Evolutionary conservation across 2,888 invertebrate species (phyloP), one percentile per base, ranked within the genome.

Genomic region (Drosophila fulvimacula): DNA sequence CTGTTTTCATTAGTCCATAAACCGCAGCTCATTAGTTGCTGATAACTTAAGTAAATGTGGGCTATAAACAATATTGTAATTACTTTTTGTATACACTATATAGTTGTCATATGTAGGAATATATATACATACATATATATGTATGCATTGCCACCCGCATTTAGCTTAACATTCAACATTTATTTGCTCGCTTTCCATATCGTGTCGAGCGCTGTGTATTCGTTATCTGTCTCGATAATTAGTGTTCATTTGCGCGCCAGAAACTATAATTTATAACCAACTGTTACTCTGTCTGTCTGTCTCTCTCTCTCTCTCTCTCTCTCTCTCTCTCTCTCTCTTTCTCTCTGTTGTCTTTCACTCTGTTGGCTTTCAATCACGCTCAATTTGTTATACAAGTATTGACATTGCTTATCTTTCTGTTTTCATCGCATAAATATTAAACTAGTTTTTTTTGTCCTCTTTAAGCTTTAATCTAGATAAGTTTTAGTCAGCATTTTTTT

Each of bases 381-480:
- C 38, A 51, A 79, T 67, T 75, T 73, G 82, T 62, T 66, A 53
- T 48, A 69, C 77, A 79, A 72, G 69, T 66, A 71, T 67, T 79
- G 32, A 48, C 59, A 46, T 52, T 72, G 63, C 42, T 27, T 78
- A 82, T 85, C 85, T 42, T 15, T 27, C 17, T 21, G 17, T 48
- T 66, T 32, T 39, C 38, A 83, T 77, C 73, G 56, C 19, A 27
- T 39, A 36, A 51, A 11, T 71, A 46, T n/a, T 51, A 51, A 17
- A 11, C 32, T 36, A 17, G 27, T n/a, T 42, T 30, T 30, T 30
- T 24, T n/a, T 32, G 36, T n/a, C 41, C 42, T 21, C 49, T 52
- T 46, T 46, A 21, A 15, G 27, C 32, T 46, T 49, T 48, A 30
- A 53, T 53, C 27, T 44, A 55, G 67, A 75, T 81, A 49, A 24